These are phyloP conservation scores for Hippocampus barbouri DNA, from an alignment of 2,113 vertebrate genomes.

Conservation along the genomic window DNA sequence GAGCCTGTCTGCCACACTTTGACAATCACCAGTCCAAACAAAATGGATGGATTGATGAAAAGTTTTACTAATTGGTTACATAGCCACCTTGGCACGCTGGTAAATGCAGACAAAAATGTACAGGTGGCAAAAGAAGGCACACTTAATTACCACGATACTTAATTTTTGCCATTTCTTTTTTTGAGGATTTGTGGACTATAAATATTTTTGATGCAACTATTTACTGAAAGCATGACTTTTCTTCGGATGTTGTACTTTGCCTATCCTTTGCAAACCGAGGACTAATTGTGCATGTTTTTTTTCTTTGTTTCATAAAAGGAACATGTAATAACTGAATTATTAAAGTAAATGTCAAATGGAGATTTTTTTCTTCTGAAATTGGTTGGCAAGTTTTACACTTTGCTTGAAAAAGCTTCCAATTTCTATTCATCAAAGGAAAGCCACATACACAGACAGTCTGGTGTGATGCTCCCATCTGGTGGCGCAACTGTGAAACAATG, in stretches of 20 bases:
- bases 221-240: not conserved
- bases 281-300: not conserved
- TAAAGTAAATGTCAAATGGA: no score
- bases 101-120: not conserved
- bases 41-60: not conserved
- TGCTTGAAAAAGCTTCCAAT: no score
- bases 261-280: no score
- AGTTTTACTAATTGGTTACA: not conserved
- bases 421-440: not conserved
- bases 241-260: no score
- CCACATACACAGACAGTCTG: not conserved
- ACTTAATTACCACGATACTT: not conserved
- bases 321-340: not conserved
- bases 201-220: not conserved
- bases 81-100: not conserved
- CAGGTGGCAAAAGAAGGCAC: not conserved
- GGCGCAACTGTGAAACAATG: not conserved
- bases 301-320: not conserved
- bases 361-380: no score
- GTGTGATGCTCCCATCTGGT: slow-evolving; percentile 1
- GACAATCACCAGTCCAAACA: no score
- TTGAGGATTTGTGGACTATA: not conserved
- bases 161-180: not conserved
- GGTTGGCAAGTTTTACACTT: no score
- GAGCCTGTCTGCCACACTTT: not conserved